These are phyloP conservation scores for Mormyrus lacerda DNA, from an alignment of 2,113 vertebrate genomes.

Conservation along the genomic window DNA sequence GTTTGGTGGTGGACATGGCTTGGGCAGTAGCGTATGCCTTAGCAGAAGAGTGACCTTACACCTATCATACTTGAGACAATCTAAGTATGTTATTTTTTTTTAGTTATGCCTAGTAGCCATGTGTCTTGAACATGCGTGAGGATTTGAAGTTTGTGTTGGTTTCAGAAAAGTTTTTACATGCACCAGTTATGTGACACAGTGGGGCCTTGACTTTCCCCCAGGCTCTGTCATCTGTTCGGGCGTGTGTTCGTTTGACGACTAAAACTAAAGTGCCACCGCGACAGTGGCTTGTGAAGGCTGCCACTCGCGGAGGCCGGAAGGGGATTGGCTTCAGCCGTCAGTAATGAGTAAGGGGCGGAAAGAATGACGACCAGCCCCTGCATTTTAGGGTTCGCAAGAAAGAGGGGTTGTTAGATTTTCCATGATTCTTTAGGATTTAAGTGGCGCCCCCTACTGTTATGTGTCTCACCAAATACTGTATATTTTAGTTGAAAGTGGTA, in stretches of 20 bases:
- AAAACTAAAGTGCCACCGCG: background rate
- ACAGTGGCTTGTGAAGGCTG: background rate
- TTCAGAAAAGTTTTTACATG: background rate
- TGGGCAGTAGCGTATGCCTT: background rate
- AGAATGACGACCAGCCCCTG: background rate
- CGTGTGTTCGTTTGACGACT: background rate
- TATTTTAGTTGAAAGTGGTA: background rate
- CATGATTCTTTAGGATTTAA: background rate
- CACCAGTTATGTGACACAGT: background rate
- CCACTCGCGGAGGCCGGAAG: background rate
- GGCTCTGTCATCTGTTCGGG: background rate
- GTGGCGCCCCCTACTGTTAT: slow-evolving; percentile 1
- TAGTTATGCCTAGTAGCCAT: background rate
- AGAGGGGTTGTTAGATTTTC: background rate
- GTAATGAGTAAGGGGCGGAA: background rate
- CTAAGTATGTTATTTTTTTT: background rate
- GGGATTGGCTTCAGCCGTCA: background rate
- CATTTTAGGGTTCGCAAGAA: background rate
- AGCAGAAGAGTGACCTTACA: background rate
- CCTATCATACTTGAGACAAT: slow-evolving; percentile 18
- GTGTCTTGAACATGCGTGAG: slow-evolving; percentile 2
- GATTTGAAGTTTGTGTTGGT: background rate
- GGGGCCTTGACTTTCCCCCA: background rate
- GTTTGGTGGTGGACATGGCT: too few relatives aligned
- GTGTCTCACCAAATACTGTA: background rate